Evolutionary conservation across 2,113 vertebrate species (phyloP).

Genomic region (Thunnus thynnus): DNA sequence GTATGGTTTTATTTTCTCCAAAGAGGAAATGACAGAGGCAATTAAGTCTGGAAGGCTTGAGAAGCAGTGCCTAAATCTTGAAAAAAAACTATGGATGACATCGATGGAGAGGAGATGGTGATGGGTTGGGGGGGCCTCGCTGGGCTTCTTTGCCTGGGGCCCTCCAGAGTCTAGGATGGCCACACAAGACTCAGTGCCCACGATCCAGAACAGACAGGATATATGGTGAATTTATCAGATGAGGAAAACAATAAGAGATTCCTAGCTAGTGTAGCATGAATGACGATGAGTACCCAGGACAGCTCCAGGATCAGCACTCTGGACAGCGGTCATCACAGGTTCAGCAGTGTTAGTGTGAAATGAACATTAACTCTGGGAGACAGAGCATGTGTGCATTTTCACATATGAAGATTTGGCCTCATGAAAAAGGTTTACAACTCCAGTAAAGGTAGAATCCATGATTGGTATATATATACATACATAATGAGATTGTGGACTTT

Average conservation of each 20-base stretch:
- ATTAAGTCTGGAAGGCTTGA: no score
- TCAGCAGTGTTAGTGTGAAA: neutral
- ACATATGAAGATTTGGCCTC: neutral
- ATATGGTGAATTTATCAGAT: neutral
- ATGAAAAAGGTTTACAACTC: neutral
- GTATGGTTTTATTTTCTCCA: no score
- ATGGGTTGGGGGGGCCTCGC: no score
- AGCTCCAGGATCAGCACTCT: constrained; percentile 3
- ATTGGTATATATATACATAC: neutral
- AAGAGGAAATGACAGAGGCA: no score
- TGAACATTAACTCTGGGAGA: neutral
- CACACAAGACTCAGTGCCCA: no score
- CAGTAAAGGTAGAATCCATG: neutral
- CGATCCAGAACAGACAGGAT: neutral
- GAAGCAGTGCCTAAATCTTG: no score
- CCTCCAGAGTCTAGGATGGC: no score
- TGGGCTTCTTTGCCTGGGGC: no score
- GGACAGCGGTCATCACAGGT: neutral
- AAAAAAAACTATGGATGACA: no score
- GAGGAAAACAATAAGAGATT: neutral
- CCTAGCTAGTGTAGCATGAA: neutral
- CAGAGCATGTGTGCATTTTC: neutral
- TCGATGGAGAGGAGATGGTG: no score
- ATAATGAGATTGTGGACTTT: neutral
- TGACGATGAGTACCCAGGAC: neutral